These are phyloP conservation scores for Doris montereyensis DNA, from an alignment of 2,888 invertebrate genomes.

Conservation along the genomic window DNA sequence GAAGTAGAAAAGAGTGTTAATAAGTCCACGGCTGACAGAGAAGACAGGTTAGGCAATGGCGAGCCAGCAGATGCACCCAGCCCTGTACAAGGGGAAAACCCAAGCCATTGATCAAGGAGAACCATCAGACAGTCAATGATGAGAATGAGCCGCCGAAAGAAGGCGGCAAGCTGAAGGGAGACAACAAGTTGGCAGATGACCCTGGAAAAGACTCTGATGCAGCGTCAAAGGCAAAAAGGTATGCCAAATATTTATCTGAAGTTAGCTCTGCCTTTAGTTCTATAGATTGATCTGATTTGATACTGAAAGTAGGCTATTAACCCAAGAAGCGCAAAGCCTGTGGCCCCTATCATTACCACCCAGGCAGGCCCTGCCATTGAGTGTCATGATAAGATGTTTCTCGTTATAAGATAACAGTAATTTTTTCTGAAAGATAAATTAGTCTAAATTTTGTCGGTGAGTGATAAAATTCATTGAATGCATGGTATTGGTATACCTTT, in stretches of 20 bases:
- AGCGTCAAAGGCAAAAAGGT: neutral
- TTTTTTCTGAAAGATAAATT: neutral
- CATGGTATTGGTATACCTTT: too few relatives aligned
- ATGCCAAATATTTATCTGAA: neutral
- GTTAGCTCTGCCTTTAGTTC: neutral
- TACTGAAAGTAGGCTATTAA: too few relatives aligned
- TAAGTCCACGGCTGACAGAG: too few relatives aligned
- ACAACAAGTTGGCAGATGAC: neutral
- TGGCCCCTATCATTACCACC: too few relatives aligned
- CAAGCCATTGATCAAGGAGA: neutral
- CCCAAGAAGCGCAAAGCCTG: too few relatives aligned
- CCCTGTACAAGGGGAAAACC: neutral
- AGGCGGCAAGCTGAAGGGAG: neutral
- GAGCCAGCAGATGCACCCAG: neutral
- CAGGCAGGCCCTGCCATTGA: too few relatives aligned
- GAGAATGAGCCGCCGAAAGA: slow-evolving; percentile 7
- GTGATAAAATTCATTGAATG: too few relatives aligned
- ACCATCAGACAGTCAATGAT: neutral
- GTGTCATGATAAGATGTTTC: too few relatives aligned
- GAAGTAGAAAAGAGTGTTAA: too few relatives aligned
- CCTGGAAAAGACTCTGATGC: neutral
- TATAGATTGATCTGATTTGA: too few relatives aligned
- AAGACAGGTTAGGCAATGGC: slow-evolving; percentile 27
- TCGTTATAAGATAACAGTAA: too few relatives aligned
- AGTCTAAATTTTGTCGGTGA: neutral